These are phyloP conservation scores for Plagodis dolabraria DNA, from an alignment of 2,888 invertebrate species.

Conservation along the genomic window DNA sequence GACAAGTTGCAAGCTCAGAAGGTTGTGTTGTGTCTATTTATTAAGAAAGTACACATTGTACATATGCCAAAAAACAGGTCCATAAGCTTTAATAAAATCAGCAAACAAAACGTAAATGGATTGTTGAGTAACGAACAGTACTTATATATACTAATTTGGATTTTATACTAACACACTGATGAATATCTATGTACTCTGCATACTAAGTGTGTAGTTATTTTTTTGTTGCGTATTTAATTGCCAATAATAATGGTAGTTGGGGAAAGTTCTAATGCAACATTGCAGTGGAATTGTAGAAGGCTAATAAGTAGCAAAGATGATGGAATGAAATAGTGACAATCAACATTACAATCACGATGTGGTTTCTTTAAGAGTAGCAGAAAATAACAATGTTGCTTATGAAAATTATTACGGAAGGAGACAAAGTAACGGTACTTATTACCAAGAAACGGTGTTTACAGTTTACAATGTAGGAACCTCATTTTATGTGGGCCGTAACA, in stretches of 20 bases:
- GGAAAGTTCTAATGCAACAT: conserved; percentile 44
- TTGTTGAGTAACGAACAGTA: conserved; percentile 7
- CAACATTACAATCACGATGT: conserved; percentile 32
- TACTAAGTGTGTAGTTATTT: conserved; percentile 18
- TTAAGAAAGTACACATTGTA: background rate
- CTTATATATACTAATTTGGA: background rate
- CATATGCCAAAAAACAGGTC: background rate
- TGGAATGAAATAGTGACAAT: conserved; percentile 40
- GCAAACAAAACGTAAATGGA: background rate
- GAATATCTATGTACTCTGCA: conserved; percentile 21
- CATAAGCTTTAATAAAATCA: conserved; percentile 17
- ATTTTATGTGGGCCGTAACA: conserved; percentile 33
- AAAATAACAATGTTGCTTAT: conserved; percentile 51
- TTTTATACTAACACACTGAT: conserved; percentile 2
- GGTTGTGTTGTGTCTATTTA: background rate
- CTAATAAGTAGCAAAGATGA: conserved; percentile 39
- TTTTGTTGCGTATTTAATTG: conserved; percentile 33
- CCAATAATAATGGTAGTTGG: conserved; percentile 30
- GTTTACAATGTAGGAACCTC: conserved; percentile 40
- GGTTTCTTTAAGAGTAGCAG: conserved; percentile 44
- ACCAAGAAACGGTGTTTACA: conserved; percentile 41
- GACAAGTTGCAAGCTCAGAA: background rate
- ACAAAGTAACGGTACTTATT: conserved; percentile 52
- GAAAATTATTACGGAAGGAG: conserved; percentile 41
- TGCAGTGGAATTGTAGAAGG: conserved; percentile 43